Percentiles rank a stretch among this genome's conserved stretches.
These are phyloP conservation scores for Fragum sueziense DNA, from an alignment of 2,888 invertebrate species.

Conservation along the genomic window DNA sequence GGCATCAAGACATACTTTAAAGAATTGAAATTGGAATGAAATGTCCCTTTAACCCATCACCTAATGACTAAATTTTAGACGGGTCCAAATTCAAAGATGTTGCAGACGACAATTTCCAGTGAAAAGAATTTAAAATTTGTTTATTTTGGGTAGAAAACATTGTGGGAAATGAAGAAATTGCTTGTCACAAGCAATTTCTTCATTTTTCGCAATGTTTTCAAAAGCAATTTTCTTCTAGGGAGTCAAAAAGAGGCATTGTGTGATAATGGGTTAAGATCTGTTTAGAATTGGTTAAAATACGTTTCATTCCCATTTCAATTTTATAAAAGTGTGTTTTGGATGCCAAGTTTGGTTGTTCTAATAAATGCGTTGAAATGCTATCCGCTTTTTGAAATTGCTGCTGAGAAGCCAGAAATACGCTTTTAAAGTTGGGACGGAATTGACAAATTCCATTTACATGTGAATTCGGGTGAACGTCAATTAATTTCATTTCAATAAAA, in stretches of 20 bases:
- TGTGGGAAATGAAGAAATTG: not conserved
- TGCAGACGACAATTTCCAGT: too few relatives aligned
- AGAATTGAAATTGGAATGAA: too few relatives aligned
- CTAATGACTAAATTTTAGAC: too few relatives aligned
- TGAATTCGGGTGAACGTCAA: too few relatives aligned
- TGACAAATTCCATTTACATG: too few relatives aligned
- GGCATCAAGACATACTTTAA: too few relatives aligned
- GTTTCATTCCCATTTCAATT: not conserved
- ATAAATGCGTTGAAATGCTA: not conserved
- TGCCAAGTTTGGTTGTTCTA: not conserved
- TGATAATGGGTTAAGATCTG: not conserved
- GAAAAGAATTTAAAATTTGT: too few relatives aligned
- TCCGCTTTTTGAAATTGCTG: not conserved
- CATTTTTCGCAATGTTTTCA: not conserved
- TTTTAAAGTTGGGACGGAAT: too few relatives aligned
- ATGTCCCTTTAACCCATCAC: too few relatives aligned
- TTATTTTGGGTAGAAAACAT: too few relatives aligned
- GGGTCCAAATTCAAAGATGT: too few relatives aligned
- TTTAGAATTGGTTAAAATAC: not conserved
- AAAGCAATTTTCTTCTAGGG: not conserved
- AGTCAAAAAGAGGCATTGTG: not conserved
- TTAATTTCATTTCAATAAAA: too few relatives aligned
- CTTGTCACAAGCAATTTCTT: not conserved
- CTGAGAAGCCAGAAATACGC: not conserved
- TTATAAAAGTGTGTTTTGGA: not conserved